Base-by-base conservation (phyloP, 1,140 invertebrate genomes). In the Nautilus pompilius region DNA sequence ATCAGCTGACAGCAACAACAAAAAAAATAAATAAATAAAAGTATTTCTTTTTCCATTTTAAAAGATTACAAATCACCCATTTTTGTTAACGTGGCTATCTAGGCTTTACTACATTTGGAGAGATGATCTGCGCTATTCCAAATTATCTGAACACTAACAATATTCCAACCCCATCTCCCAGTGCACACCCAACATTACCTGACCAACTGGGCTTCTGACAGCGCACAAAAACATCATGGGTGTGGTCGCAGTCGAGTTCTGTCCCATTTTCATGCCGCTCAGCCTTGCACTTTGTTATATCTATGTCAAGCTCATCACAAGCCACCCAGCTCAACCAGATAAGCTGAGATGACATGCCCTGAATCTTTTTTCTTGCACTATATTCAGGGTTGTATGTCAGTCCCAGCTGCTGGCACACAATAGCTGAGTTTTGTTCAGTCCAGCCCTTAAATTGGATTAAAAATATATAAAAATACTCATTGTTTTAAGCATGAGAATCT, bases 341-440 rank as follows among this genome's bases (percentile, higher is more conserved):
- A 3, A 69, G 70, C 24, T 72, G 62, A 10, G 68, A 65, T 15
- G 68, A 58, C 20, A 61, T 53, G 1, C 69, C 64, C 5, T 66
- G 63, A 28, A 68, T 66, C 29, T 68, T 73, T 20, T 61, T 58
- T 63, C 76, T 66, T 17, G 82, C 82, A 91, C 96, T 98, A 82
- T 97, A 93, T 60, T 92, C 87, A 2, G 94, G 93, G 82, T 99
- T 95, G 5, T 98, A 85, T 0, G 91, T 93, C 54, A 95, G 85
- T 0, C 97, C 97, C 60, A 99, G 80, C 82, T 98, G 95, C 83
- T 97, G 92, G 78, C 97, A 99, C 0, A 93, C 95, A 24, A 99
- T 81, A 0, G 93, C 91, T 2, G 97, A 95, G 72, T 95, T 90
- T 49, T 89, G 85, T n/a, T 93, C 90, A 51, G 89, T 96, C 95